Evolutionary conservation across 2,113 vertebrate species (phyloP).

Genomic region (Uropsilus gracilis): DNA sequence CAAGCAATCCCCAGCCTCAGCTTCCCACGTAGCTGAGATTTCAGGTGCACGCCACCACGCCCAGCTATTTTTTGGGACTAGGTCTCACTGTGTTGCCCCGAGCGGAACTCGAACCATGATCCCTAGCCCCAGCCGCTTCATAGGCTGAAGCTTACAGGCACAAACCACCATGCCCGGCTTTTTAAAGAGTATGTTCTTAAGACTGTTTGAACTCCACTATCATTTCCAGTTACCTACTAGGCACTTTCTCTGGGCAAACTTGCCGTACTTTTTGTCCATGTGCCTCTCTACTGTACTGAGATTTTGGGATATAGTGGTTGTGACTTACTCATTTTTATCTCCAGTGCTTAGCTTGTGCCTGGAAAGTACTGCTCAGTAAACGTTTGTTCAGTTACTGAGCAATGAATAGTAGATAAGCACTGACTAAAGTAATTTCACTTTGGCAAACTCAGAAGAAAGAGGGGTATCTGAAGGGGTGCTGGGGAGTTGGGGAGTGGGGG

Average conservation of each 20-base stretch:
- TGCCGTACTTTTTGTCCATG: background rate
- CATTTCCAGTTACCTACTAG: background rate
- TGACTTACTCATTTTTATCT: background rate
- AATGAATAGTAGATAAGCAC: background rate
- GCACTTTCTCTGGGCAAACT: background rate
- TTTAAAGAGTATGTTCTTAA: background rate
- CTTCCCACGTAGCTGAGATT: too few relatives aligned
- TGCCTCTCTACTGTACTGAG: background rate
- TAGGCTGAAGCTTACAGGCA: too few relatives aligned
- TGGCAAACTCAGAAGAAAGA: background rate
- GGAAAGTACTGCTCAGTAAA: background rate
- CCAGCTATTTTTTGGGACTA: too few relatives aligned
- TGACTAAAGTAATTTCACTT: constrained; percentile 1
- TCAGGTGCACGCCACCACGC: too few relatives aligned
- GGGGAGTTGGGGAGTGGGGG: background rate
- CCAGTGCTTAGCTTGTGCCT: background rate
- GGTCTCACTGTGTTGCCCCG: too few relatives aligned
- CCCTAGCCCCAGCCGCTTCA: too few relatives aligned
- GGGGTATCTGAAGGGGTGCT: background rate
- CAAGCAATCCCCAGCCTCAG: too few relatives aligned
- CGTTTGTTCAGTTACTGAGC: constrained; percentile 11
- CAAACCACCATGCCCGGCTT: too few relatives aligned
- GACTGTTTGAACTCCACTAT: background rate
- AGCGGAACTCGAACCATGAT: too few relatives aligned
- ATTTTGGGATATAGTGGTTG: too few relatives aligned